Evolutionary conservation across 2,888 invertebrate species (phyloP), one percentile per base, ranked within the genome.

Genomic region (Epistrophe eligans): DNA sequence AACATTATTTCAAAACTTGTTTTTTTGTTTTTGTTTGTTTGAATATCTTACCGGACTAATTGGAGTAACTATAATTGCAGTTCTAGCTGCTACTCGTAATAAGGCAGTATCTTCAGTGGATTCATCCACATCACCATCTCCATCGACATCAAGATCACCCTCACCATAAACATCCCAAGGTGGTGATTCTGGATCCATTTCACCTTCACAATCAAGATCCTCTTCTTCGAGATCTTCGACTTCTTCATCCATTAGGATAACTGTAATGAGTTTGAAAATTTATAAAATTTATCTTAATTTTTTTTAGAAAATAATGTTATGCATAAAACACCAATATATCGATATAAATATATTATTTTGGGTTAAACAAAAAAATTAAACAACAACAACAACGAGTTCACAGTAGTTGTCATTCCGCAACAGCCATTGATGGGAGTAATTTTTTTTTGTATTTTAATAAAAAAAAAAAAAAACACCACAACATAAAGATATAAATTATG

Each of bases 51-150:
- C 93, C 89, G 93, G 93, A 91, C 93, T 93, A 89, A 93, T 93
- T 89, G 93, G 93, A 90, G 93, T 93, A 89, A 93, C 92, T 89
- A 93, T 92, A 89, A 93, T 94, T 91, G 94, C 94, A 70, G 94
- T 93, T 90, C 91, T 91, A 82, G 93, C 92, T 89, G 93, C 93
- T 89, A 93, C 94, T 88, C 94, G 93, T 88, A 94, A 91, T 89
- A 94, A 92, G 74, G 94, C 94, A 84, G 94, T 94, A 90, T 94
- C 94, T 90, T 94, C 94, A 88, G 93, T 93, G 88, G 93, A 93
- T 89, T 93, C 93, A 89, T 94, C 94, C 89, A 93, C 92, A 89
- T 93, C 93, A 87, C 92, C 92, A 81, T 92, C 92, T 57, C 92
- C 92, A 88, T 93, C 93, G 73, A 92, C 93, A 90, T 94, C 93